Evolutionary conservation across 2,797 vertebrate species (phyloP).

Genomic region (Gymnocypris eckloni): DNA sequence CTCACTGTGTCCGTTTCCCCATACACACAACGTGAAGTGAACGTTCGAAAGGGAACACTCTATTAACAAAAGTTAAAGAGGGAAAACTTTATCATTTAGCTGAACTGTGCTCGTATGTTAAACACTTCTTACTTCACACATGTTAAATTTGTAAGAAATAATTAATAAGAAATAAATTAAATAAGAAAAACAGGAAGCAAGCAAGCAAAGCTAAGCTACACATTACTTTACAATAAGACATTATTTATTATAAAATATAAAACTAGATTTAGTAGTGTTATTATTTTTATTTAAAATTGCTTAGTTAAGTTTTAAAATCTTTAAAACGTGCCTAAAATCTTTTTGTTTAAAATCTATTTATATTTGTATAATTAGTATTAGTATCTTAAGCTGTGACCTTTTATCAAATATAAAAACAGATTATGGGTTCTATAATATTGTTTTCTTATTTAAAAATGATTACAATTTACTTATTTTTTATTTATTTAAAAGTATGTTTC

Average conservation of each 20-base stretch:
- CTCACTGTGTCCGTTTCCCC: too few species aligned
- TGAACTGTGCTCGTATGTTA: too few species aligned
- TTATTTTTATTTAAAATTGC: not conserved
- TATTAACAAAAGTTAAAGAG: too few species aligned
- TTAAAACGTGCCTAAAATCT: too few species aligned
- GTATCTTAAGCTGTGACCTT: not conserved
- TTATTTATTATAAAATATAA: not conserved
- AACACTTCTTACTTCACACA: too few species aligned
- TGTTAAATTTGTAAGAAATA: too few species aligned
- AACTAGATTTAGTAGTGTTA: not conserved
- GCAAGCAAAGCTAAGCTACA: not conserved
- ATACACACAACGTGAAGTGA: too few species aligned
- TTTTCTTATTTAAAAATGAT: not conserved
- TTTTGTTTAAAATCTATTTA: not conserved
- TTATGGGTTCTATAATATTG: not conserved
- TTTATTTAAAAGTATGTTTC: not conserved
- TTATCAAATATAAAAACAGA: not conserved
- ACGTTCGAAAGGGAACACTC: too few species aligned
- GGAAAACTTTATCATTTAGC: too few species aligned
- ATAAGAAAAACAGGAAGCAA: not conserved
- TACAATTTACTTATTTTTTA: not conserved
- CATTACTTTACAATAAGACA: not conserved
- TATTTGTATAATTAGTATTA: too few species aligned
- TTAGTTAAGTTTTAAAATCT: too few species aligned
- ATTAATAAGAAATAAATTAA: too few species aligned